These are phyloP conservation scores for Pseudochirops corinnae DNA, from an alignment of 2,797 vertebrate species.

Conservation along the genomic window DNA sequence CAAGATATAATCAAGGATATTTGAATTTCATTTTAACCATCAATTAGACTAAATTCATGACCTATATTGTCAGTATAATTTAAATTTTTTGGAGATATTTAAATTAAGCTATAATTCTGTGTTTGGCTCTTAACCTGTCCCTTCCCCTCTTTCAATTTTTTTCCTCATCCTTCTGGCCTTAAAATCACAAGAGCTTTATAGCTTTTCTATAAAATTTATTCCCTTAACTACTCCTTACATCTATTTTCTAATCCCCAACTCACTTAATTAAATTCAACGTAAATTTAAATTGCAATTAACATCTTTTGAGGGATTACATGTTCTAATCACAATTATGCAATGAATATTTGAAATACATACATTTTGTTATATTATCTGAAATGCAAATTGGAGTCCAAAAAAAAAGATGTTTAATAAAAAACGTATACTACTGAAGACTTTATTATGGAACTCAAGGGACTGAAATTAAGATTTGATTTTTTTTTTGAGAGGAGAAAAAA, in stretches of 20 bases:
- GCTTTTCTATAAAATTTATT: conserved; percentile 74
- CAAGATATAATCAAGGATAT: conserved; percentile 52
- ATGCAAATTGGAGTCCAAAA: conserved; percentile 74
- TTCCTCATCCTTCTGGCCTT: conserved; percentile 50
- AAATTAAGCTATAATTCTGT: not conserved
- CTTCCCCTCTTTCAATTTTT: not conserved
- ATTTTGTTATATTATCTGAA: conserved; percentile 82
- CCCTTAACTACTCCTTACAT: conserved; percentile 78
- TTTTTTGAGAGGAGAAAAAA: conserved; percentile 59
- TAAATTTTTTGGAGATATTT: conserved; percentile 42
- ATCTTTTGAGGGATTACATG: conserved; percentile 83
- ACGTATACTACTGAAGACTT: conserved; percentile 77
- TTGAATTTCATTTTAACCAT: conserved; percentile 27
- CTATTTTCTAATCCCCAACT: conserved; percentile 79
- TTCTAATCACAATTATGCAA: conserved; percentile 80
- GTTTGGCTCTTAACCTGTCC: conserved; percentile 45
- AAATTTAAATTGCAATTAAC: conserved; percentile 83
- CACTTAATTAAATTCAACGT: conserved; percentile 82
- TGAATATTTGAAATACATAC: conserved; percentile 81
- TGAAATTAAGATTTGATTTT: conserved; percentile 55
- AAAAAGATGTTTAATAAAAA: conserved; percentile 80
- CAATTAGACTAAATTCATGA: conserved; percentile 48
- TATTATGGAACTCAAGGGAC: conserved; percentile 75
- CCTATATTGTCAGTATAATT: conserved; percentile 17
- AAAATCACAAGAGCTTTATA: conserved; percentile 69